phyloP scores from a whole-genome alignment of 1,140 invertebrate genomes.

The Ruditapes philippinarum region DNA sequence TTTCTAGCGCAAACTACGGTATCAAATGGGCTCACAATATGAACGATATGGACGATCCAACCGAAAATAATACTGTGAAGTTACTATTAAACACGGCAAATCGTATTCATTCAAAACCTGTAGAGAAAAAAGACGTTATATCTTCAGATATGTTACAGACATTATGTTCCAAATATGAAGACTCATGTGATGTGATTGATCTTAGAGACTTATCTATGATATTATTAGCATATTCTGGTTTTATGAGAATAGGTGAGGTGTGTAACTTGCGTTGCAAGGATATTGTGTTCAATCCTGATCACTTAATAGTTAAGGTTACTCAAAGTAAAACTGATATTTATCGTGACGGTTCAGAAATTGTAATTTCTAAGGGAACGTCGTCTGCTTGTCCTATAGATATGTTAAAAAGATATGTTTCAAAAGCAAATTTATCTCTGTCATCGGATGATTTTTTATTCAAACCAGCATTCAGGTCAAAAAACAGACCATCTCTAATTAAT shows the following conservation, averaged over 20 bases:
- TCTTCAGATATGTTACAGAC: neutral
- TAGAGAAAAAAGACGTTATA: conserved; percentile 24
- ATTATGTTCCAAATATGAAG: neutral
- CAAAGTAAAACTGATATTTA: conserved; percentile 71
- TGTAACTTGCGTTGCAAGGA: conserved; percentile 50
- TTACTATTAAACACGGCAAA: neutral
- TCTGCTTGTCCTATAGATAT: conserved; percentile 65
- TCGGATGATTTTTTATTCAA: conserved; percentile 63
- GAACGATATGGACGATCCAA: conserved; percentile 15
- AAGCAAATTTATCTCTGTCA: conserved; percentile 17
- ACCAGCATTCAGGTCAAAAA: conserved; percentile 57
- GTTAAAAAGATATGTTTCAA: conserved; percentile 59
- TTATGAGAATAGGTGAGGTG: conserved; percentile 63
- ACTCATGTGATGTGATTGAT: neutral
- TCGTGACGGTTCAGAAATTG: conserved; percentile 64
- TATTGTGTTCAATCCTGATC: conserved; percentile 37
- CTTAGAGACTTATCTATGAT: conserved; percentile 50
- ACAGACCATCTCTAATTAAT: conserved; percentile 47
- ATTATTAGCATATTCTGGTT: conserved; percentile 29
- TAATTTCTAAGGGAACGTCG: conserved; percentile 62
- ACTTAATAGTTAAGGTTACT: conserved; percentile 35
- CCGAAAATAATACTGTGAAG: neutral
- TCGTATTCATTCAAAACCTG: neutral
- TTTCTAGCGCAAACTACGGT: neutral
- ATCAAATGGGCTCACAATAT: conserved; percentile 23